Percentiles rank a stretch among this genome's conserved stretches.
Conservation (phyloP, 2,797 vertebrate species). For the Manis javanica region DNA sequence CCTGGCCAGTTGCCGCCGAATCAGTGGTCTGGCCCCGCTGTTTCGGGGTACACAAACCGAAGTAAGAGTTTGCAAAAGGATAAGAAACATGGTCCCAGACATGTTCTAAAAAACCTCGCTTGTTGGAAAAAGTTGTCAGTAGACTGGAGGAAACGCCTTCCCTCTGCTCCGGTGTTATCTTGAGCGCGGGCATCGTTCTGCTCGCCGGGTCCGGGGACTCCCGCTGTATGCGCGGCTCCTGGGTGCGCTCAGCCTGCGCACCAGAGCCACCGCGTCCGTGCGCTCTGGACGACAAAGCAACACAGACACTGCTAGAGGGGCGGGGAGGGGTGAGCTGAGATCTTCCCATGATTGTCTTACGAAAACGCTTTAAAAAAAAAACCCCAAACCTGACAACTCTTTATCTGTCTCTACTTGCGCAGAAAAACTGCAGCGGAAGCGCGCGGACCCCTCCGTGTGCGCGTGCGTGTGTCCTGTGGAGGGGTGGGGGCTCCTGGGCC, state of each 20-base stretch:
- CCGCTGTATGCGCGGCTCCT: not conserved
- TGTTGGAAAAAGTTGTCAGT: not conserved
- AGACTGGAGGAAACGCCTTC: not conserved
- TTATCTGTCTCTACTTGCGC: not conserved
- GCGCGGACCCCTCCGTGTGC: too few species aligned
- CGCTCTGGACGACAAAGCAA: slow-evolving; percentile 52
- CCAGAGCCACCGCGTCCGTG: too few species aligned
- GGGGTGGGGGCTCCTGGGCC: not conserved
- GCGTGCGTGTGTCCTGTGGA: not conserved
- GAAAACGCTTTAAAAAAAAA: not conserved
- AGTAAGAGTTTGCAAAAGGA: not conserved
- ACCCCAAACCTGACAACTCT: not conserved
- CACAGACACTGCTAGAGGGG: slow-evolving; percentile 28
- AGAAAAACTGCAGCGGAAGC: too few species aligned
- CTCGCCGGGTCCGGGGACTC: not conserved
- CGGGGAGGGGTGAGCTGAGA: not conserved
- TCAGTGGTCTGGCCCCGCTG: accelerated
- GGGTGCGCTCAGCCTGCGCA: slow-evolving; percentile 80
- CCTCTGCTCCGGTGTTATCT: too few species aligned
- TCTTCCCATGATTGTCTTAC: not conserved
- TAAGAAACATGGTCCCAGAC: not conserved
- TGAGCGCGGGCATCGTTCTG: not conserved
- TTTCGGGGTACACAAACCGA: not conserved
- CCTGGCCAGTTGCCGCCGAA: accelerated
- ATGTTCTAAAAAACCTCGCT: not conserved